A percentile compares a stretch with the other conserved stretches of the same genome.
These are phyloP conservation scores for Polyommatus iphigenia DNA, from an alignment of 2,888 invertebrate species.

Conservation along the genomic window DNA sequence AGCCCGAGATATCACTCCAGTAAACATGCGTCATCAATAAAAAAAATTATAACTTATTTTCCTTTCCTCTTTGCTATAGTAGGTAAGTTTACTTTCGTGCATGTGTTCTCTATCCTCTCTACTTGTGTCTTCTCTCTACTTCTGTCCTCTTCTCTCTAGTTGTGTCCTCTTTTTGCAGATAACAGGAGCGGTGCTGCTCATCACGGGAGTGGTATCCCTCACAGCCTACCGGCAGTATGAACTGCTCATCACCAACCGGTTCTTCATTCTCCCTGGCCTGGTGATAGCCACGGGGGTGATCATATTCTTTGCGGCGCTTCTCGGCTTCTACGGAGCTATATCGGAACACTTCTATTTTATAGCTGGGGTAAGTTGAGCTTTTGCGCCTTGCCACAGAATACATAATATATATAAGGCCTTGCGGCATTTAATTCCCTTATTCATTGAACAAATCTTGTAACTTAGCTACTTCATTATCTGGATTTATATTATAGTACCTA, in stretches of 20 bases:
- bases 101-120: not conserved
- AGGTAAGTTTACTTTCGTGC: too few species aligned
- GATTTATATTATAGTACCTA: too few species aligned
- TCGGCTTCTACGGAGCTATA: conserved; percentile 93
- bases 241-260: conserved; percentile 80
- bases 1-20: too few species aligned
- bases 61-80: too few species aligned
- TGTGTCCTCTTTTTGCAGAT: conserved; percentile 77
- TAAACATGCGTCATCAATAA: too few species aligned
- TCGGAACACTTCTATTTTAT: conserved; percentile 91
- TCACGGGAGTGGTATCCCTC: conserved; percentile 83
- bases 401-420: too few species aligned
- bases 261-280: conserved; percentile 84
- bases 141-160: not conserved
- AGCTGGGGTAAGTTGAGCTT: conserved; percentile 81
- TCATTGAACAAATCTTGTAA: too few species aligned
- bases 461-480: too few species aligned
- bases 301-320: conserved; percentile 86
- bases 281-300: conserved; percentile 85
- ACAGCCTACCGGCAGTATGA: conserved; percentile 81
- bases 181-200: conserved; percentile 86
- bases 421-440: too few species aligned
- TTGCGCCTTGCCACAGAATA: not conserved
- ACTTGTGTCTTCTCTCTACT: conserved; percentile 4
- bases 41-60: too few species aligned